A percentile compares a stretch with the other conserved stretches of the same genome.
phyloP scores from a whole-genome alignment of 2,888 invertebrate genomes.

The Myathropa florea region DNA sequence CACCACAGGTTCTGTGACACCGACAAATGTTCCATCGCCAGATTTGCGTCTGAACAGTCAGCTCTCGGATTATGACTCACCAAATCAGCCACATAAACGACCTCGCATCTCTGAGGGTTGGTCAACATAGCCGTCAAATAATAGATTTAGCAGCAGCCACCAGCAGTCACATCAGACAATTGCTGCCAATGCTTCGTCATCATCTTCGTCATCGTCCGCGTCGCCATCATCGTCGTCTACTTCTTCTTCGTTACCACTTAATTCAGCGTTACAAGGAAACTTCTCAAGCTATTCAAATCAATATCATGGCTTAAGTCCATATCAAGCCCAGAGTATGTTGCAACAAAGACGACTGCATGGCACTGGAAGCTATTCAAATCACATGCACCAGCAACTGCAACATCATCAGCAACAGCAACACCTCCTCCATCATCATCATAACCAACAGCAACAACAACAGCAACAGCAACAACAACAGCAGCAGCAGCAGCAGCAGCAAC shows the following conservation, averaged over 20 bases:
- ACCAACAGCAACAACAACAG: constrained; percentile 64
- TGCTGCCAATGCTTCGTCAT: constrained; percentile 27
- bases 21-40: constrained; percentile 91
- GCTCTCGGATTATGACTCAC: constrained; percentile 84
- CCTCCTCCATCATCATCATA: constrained; percentile 56
- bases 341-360: constrained; percentile 58
- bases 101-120: constrained; percentile 94
- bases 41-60: constrained; percentile 81
- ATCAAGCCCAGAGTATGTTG: constrained; percentile 63
- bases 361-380: constrained; percentile 54
- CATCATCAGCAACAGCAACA: constrained; percentile 53
- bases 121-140: constrained; percentile 88
- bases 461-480: constrained; percentile 65
- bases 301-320: constrained; percentile 64
- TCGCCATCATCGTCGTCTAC: neutral
- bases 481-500: constrained; percentile 65
- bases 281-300: constrained; percentile 68
- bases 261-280: constrained; percentile 65
- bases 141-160: constrained; percentile 73
- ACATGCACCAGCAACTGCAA: constrained; percentile 63
- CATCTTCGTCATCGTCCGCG: neutral
- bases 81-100: constrained; percentile 85
- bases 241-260: constrained; percentile 23
- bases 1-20: constrained; percentile 89
- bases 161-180: constrained; percentile 72